Percentiles rank a stretch among this genome's conserved stretches.
These are phyloP conservation scores for Aspidoscelis tigris DNA, from an alignment of 2,113 vertebrate species.

Conservation along the genomic window DNA sequence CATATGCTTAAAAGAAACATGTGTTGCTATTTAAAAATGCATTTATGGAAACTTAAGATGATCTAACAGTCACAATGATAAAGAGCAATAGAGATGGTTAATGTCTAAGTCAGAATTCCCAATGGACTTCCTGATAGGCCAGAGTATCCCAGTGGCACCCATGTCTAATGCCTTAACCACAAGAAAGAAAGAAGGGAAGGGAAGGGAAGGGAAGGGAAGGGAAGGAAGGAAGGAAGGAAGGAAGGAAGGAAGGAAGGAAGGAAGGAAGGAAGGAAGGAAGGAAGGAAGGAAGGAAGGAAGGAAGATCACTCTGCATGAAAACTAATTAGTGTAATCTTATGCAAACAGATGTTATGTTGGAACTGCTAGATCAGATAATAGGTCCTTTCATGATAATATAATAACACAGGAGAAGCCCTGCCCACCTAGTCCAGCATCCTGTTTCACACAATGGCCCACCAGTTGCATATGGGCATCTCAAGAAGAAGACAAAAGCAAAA, in stretches of 20 bases:
- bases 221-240: neutral
- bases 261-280: too few relatives aligned
- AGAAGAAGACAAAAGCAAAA: too few relatives aligned
- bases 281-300: too few relatives aligned
- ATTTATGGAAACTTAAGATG: neutral
- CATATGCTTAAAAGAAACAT: neutral
- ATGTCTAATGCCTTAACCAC: neutral
- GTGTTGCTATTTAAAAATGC: conserved; percentile 30
- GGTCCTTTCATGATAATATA: too few relatives aligned
- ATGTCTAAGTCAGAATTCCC: neutral
- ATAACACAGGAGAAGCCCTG: neutral
- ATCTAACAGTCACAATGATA: conserved; percentile 15
- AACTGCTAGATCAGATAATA: neutral
- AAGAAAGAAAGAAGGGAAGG: neutral
- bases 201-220: too few relatives aligned
- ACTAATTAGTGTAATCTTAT: neutral
- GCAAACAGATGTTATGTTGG: neutral
- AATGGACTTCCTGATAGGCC: neutral
- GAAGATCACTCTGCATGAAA: neutral
- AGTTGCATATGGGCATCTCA: too few relatives aligned
- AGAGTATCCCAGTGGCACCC: conserved; percentile 6
- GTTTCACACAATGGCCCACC: too few relatives aligned
- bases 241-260: neutral
- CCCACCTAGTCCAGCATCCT: too few relatives aligned
- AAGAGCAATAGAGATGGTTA: conserved; percentile 21